Conservation (phyloP, 2,113 vertebrate genomes). For the Dipodomys spectabilis region DNA sequence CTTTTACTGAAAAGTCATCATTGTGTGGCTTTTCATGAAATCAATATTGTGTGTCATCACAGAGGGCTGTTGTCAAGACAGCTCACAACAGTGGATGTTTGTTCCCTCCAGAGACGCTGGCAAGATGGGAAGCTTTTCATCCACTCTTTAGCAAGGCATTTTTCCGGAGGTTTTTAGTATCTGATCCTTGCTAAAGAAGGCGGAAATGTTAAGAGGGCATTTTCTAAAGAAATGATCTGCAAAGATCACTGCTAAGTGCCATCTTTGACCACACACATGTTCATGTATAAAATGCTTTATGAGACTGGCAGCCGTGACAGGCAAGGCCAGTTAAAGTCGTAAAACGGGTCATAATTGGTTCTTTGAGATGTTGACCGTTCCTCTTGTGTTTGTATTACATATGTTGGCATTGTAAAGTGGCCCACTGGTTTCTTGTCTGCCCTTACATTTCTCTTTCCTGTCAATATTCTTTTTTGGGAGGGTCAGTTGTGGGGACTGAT, state of each 20-base stretch:
- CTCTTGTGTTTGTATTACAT: background rate
- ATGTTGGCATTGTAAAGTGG: background rate
- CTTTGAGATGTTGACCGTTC: background rate
- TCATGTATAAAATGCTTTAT: conserved; percentile 24
- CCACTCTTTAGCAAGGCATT: conserved; percentile 58
- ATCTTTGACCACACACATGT: conserved; percentile 12
- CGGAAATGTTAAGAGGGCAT: conserved; percentile 61
- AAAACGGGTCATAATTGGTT: background rate
- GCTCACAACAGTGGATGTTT: conserved; percentile 50
- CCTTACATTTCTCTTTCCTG: background rate
- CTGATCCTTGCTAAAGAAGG: conserved; percentile 57
- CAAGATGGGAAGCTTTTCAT: conserved; percentile 61
- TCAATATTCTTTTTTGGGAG: background rate
- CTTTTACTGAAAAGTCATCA: conserved; percentile 58
- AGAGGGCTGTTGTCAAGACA: conserved; percentile 50
- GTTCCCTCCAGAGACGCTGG: conserved; percentile 60
- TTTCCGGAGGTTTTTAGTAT: conserved; percentile 29
- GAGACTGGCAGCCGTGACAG: background rate
- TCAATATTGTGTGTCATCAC: conserved; percentile 46
- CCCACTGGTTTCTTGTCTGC: background rate
- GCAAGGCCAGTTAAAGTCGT: conserved; percentile 8
- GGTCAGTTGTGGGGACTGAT: too few species aligned
- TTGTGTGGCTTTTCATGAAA: conserved; percentile 56
- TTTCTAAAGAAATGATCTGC: conserved; percentile 48
- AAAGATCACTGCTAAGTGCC: conserved; percentile 28